Evolutionary conservation across 1,140 invertebrate species (phyloP), one percentile per base, ranked within the genome.

Genomic region (Magallana gigas): DNA sequence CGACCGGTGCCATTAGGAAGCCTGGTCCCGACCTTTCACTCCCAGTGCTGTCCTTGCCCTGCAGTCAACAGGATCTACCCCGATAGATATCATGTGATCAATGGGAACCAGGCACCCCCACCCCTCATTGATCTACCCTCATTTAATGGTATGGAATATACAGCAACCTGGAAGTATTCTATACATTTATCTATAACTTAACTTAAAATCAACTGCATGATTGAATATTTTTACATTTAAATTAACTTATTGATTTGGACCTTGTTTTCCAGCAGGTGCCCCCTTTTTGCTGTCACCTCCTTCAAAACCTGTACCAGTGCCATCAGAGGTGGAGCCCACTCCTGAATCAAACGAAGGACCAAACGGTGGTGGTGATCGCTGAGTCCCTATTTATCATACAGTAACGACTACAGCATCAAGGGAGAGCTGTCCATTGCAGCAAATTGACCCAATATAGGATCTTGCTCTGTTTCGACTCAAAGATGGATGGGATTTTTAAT

Each of bases 291-390:
- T 48, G 36, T 48, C 60, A 64, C 60, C 60, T 16, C 60, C 60
- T 64, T 14, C 60, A 16, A 64, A 64, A 18, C 60, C 60, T 64
- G 12, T 18, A 64, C 16, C 60, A 16, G 18, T 64, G 18, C 60
- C 60, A 64, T 64, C 60, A n/a, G 60, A 64, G 7, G 9, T 29
- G 8, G 68, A 76, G 29, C 68, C 68, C 36, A 76, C 68, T 36
- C 68, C 68, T 8, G 68, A 76, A 76, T 29, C 68, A 76, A 76
- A 23, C 48, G 68, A 29, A 14, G 68, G 68, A 76, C 29, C 68
- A 76, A 36, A 76, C 36, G 68, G 68, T 29, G 68, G 68, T 76
- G 68, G 68, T 8, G 68, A 76, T 23, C 18, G 68, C 68, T 76
- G 23, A 76, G 5, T 48, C 36, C 36, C 23, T 23, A 23, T 23